Percentiles rank a stretch among this genome's conserved stretches.
These are phyloP conservation scores for Montipora sp. DNA, from an alignment of 64 coral and sea anemone species.

Conservation along the genomic window DNA sequence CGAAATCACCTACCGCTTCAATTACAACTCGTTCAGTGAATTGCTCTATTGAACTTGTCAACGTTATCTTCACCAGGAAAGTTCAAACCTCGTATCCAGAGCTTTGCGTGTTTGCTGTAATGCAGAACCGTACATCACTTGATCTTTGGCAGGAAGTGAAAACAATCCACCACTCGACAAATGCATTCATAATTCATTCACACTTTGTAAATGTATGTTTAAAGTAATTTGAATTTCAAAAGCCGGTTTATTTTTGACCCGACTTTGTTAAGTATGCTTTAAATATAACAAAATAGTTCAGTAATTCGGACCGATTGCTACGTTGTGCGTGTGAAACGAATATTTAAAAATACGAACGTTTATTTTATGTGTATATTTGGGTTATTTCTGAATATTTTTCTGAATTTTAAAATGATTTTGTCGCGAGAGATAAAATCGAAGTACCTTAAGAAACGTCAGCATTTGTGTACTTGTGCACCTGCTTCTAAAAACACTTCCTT, in stretches of 20 bases:
- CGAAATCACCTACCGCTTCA: background rate
- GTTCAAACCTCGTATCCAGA: background rate
- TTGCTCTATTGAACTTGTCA: background rate
- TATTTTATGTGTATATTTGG: too few species aligned
- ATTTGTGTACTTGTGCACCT: background rate
- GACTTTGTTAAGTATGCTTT: slow-evolving; percentile 2
- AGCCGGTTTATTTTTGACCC: background rate
- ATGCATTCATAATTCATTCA: slow-evolving; percentile 25
- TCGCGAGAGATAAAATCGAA: background rate
- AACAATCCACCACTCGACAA: background rate
- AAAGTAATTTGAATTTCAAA: slow-evolving; percentile 22
- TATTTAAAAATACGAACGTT: background rate
- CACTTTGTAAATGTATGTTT: background rate
- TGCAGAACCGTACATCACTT: background rate
- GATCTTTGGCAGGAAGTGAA: background rate
- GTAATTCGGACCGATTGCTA: background rate
- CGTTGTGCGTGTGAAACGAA: background rate
- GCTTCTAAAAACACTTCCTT: too few species aligned
- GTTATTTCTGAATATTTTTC: background rate
- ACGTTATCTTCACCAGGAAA: too few species aligned
- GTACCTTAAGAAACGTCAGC: background rate
- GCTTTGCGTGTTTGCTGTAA: background rate
- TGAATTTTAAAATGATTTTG: background rate
- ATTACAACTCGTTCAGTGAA: background rate
- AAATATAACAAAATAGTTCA: too few species aligned